A percentile compares a stretch with the other conserved stretches of the same genome.
These are phyloP conservation scores for Dromas ardeola DNA, from an alignment of 2,113 vertebrate species.

Conservation along the genomic window DNA sequence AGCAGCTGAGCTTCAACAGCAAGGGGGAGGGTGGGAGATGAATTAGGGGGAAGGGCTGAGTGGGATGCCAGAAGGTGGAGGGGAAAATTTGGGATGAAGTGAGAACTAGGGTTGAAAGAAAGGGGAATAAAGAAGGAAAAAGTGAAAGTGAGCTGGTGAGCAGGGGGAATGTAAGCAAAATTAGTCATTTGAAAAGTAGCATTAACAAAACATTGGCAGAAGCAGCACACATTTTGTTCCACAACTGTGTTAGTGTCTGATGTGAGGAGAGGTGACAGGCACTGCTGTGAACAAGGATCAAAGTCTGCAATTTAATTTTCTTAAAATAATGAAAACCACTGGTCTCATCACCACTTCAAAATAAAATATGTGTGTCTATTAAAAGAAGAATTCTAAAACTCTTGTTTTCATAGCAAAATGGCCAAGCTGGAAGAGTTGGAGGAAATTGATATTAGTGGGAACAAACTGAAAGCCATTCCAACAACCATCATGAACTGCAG, in stretches of 20 bases:
- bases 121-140: neutral
- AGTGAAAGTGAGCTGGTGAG: neutral
- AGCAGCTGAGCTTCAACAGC: neutral
- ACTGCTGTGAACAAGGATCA: neutral
- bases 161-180: neutral
- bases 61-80: neutral
- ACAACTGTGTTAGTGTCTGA: neutral
- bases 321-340: neutral
- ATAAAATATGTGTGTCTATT: neutral
- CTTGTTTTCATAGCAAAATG: conserved; percentile 90
- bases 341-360: neutral
- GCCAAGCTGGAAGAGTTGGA: conserved; percentile 97
- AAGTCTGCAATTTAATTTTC: neutral
- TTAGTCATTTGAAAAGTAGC: neutral
- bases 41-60: neutral
- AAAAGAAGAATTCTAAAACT: neutral
- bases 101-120: neutral
- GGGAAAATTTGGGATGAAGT: neutral
- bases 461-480: conserved; percentile 95
- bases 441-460: conserved; percentile 95
- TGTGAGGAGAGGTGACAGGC: neutral
- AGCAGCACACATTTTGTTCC: neutral
- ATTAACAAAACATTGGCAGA: neutral
- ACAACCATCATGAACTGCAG: conserved; percentile 94
- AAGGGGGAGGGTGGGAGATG: neutral